Conservation (phyloP, 2,797 vertebrate species). For the Anolis apletophallus region DNA sequence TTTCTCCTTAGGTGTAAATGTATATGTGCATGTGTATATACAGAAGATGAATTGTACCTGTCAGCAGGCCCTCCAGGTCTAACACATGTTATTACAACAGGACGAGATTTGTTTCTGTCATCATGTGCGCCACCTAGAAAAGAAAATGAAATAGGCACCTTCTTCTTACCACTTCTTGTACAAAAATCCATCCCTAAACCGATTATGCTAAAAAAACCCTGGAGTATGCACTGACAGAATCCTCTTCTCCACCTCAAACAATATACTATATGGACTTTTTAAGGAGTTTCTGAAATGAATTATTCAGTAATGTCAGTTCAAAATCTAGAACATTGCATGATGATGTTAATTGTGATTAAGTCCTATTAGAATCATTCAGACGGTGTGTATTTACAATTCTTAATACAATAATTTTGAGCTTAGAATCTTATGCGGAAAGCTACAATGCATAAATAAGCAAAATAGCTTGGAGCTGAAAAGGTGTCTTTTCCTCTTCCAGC, state of each 20-base stretch:
- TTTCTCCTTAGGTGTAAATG: neutral
- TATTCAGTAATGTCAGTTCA: neutral
- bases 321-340: neutral
- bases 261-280: neutral
- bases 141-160: conserved; percentile 52
- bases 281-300: conserved; percentile 5
- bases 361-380: neutral
- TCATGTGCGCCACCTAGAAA: conserved; percentile 90
- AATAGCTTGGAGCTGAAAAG: neutral
- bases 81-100: conserved; percentile 95
- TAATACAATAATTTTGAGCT: neutral
- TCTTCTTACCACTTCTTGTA: conserved; percentile 47
- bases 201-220: conserved; percentile 28
- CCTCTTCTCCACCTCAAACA: conserved; percentile 5
- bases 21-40: conserved; percentile 41
- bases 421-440: conserved; percentile 27
- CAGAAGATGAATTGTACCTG: conserved; percentile 84
- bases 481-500: neutral
- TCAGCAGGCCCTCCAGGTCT: conserved; percentile 95
- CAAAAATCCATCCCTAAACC: conserved; percentile 55
- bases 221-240: conserved; percentile 5
- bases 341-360: neutral
- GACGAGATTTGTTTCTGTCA: conserved; percentile 98
- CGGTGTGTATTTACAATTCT: conserved; percentile 11
- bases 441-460: neutral